phyloP scores from a whole-genome alignment of 2,888 invertebrate genomes.

The Phortica okadai region DNA sequence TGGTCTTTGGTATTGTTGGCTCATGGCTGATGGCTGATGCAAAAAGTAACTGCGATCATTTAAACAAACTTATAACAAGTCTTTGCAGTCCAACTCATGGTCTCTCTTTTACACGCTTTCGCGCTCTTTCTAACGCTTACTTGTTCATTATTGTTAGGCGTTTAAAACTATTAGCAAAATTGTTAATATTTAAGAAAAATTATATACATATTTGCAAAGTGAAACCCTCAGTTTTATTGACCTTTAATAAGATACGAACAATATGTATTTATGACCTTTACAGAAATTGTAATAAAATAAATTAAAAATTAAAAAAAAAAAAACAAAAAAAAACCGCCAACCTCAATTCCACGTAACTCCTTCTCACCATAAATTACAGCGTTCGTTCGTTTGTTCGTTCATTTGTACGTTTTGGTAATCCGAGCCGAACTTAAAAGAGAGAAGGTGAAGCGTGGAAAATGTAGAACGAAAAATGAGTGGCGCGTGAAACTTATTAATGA shows the following conservation, averaged over 20 bases:
- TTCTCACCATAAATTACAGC: neutral
- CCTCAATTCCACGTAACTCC: neutral
- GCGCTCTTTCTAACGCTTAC: neutral
- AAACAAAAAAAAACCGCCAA: neutral
- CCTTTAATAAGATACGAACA: too few relatives aligned
- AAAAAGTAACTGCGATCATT: slow-evolving; percentile 13
- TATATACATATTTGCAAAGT: too few relatives aligned
- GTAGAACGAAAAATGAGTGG: slow-evolving; percentile 63
- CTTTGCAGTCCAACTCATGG: neutral
- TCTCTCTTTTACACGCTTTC: neutral
- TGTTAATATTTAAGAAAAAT: too few relatives aligned
- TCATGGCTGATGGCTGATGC: slow-evolving; percentile 9
- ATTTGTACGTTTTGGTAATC: slow-evolving; percentile 51
- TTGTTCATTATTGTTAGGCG: neutral
- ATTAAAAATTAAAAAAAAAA: too few relatives aligned
- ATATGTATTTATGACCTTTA: neutral
- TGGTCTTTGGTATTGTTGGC: neutral
- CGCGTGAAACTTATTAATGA: slow-evolving; percentile 72
- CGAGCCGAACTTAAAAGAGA: slow-evolving; percentile 53
- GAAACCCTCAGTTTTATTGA: too few relatives aligned
- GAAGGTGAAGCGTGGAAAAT: neutral
- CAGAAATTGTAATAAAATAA: neutral
- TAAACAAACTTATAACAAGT: slow-evolving; percentile 2
- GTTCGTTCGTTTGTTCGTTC: neutral
- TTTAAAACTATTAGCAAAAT: too few relatives aligned